These are phyloP conservation scores for Actias luna DNA, from an alignment of 2,888 invertebrate species.

Conservation along the genomic window DNA sequence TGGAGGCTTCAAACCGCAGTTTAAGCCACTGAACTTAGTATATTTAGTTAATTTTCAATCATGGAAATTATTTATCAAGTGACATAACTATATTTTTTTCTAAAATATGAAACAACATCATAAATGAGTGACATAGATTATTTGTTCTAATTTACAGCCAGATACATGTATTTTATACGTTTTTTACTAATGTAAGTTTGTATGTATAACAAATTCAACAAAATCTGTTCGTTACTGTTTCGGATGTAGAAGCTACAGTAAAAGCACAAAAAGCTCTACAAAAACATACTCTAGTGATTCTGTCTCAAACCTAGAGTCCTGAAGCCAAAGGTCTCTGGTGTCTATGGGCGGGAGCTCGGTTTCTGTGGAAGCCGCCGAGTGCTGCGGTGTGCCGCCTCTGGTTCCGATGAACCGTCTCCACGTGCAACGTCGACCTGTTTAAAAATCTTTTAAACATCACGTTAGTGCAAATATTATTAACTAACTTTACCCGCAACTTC, in stretches of 20 bases:
- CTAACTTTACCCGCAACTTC: no score
- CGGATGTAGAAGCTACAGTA: neutral
- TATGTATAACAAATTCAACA: no score
- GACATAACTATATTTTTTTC: no score
- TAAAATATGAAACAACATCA: no score
- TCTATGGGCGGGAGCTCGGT: constrained; percentile 92
- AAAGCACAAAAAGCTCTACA: constrained; percentile 2
- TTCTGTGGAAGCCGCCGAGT: constrained; percentile 90
- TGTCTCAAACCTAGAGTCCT: constrained; percentile 80
- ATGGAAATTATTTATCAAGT: no score
- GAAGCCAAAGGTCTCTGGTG: constrained; percentile 92
- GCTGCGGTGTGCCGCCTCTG: constrained; percentile 82
- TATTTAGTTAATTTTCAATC: neutral
- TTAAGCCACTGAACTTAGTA: neutral
- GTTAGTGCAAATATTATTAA: no score
- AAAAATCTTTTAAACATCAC: neutral
- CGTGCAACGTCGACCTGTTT: constrained; percentile 87
- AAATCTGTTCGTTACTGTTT: neutral
- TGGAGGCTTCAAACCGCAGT: neutral
- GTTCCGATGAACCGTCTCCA: constrained; percentile 87
- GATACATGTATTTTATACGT: no score
- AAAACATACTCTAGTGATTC: neutral
- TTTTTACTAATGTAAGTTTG: no score
- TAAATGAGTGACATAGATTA: no score
- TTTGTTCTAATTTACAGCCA: no score